These are phyloP conservation scores for Scolopax bukidnonensis DNA, from an alignment of 2,797 vertebrate species.

Conservation along the genomic window DNA sequence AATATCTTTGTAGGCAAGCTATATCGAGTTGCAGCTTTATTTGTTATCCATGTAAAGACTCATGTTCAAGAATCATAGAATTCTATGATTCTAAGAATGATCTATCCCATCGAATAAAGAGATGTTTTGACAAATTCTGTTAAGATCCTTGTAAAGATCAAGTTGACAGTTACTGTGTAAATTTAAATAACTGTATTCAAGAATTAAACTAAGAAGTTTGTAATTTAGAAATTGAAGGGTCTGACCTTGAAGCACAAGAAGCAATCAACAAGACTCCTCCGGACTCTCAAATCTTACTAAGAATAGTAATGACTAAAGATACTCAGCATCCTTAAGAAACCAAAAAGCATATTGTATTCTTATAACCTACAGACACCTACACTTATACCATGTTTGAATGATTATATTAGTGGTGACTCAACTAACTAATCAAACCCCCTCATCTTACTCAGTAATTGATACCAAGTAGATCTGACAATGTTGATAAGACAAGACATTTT, in stretches of 20 bases:
- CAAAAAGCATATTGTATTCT: neutral
- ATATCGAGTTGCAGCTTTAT: neutral
- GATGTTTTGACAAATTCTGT: neutral
- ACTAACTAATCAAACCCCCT: neutral
- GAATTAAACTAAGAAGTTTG: neutral
- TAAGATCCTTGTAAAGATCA: neutral
- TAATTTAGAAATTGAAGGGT: neutral
- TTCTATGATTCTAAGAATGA: neutral
- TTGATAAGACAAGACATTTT: neutral
- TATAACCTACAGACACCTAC: neutral
- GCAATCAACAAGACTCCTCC: neutral
- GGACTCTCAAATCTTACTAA: neutral
- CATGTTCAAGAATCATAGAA: neutral
- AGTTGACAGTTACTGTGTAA: neutral
- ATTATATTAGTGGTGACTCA: neutral
- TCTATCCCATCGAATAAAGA: neutral
- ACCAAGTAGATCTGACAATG: neutral
- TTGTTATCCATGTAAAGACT: neutral
- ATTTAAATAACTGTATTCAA: neutral
- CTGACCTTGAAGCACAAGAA: neutral
- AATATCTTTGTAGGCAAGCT: neutral
- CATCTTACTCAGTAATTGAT: neutral
- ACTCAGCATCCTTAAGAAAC: neutral
- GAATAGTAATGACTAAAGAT: neutral
- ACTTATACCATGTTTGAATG: neutral